Evolutionary conservation across 2,888 invertebrate species (phyloP).

Genomic region (Drosophila emarginata): DNA sequence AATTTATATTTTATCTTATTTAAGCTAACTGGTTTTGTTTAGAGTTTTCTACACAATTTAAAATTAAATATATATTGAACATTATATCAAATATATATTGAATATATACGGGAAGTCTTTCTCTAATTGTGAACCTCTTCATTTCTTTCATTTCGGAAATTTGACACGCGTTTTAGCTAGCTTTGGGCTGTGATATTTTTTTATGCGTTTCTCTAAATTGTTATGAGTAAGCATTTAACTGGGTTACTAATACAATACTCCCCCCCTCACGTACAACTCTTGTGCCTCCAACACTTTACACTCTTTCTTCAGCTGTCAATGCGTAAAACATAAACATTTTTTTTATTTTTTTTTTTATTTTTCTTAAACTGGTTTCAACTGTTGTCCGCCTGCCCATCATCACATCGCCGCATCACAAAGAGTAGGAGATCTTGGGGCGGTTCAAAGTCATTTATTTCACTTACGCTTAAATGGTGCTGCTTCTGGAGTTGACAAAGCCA

Average conservation of each 20-base stretch:
- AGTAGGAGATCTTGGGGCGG: background rate
- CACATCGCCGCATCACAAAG: background rate
- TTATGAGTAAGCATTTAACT: constrained; percentile 3
- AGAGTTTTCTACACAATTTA: too few species aligned
- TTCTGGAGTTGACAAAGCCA: constrained; percentile 5
- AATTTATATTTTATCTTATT: too few species aligned
- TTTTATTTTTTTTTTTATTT: background rate
- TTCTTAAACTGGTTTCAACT: constrained; percentile 1
- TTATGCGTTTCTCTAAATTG: background rate
- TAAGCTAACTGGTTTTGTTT: too few species aligned
- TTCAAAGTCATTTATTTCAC: constrained; percentile 4
- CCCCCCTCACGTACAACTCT: background rate
- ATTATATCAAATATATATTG: too few species aligned
- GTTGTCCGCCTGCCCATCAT: constrained; percentile 1
- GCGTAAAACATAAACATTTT: constrained; percentile 6
- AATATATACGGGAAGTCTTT: background rate
- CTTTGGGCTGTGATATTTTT: background rate
- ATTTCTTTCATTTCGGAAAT: background rate
- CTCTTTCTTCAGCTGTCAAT: background rate
- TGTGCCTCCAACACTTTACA: too few species aligned
- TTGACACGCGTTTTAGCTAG: background rate
- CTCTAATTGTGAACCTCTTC: background rate
- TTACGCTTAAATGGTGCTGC: background rate
- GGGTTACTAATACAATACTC: constrained; percentile 1
- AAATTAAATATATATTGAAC: too few species aligned